Base-by-base conservation (phyloP, 2,888 invertebrate species). In the Patella depressa region DNA sequence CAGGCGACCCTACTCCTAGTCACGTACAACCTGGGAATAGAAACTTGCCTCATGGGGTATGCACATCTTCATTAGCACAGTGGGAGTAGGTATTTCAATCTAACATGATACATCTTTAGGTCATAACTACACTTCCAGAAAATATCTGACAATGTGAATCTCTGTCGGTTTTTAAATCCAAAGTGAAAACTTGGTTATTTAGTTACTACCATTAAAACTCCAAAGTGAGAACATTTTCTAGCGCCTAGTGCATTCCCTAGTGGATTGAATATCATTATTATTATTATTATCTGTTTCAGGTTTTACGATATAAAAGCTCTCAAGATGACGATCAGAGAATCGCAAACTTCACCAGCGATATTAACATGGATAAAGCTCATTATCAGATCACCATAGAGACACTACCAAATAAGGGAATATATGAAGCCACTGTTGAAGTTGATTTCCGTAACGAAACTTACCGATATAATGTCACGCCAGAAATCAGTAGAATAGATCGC, bases 401-500 rank as follows among this genome's bases (percentile, higher is more conserved):
- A 0, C 14, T 74, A 2, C 88, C 88, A 15, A 86, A 86, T 73
- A 79, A 82, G 57, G 89, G 84, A 17, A 54, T 87, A 19, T 90
- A 84, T 79, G 89, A 90, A 75, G 87, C 85, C 5, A 89, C 88
- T 7, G 84, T 89, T 5, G 81, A 85, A 53, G 85, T 81, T 2
- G 79, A 81, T 54, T 80, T 84, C 71, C 79, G 79, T 29, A 75
- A 80, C 34, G 69, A 79, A 45, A 77, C 71, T 12, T 81, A 80
- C 73, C 71, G 72, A 24, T 73, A 78, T 17, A 65, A 73, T 71
- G 77, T 65, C 14, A 45, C 19, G 59, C 12, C 53, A 19, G 76
- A 74, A 86, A 93, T 96, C 59, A 96, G 95, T 84, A 93, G 96
- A 74, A 94, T 95, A 77, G 96, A 96, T 92, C 95, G 95, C 89